A percentile compares a stretch with the other conserved stretches of the same genome.
Conservation (phyloP, 2,797 vertebrate species). For the Parotocinclus haroldoi region DNA sequence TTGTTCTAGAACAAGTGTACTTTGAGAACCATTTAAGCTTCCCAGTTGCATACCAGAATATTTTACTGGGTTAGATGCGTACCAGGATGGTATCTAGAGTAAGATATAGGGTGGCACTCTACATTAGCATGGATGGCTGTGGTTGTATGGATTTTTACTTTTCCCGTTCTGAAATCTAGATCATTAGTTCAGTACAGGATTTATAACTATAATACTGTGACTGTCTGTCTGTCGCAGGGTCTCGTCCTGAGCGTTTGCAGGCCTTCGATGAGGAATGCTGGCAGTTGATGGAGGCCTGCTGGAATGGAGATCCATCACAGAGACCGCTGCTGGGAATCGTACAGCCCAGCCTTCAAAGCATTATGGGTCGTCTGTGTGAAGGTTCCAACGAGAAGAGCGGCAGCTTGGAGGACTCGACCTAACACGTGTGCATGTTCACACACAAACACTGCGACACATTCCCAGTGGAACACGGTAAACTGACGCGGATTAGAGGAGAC, state of each 20-base stretch:
- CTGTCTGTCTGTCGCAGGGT: slow-evolving; percentile 63
- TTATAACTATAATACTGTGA: no score
- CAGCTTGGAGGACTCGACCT: slow-evolving; percentile 88
- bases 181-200: no score
- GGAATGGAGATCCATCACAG: slow-evolving; percentile 89
- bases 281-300: slow-evolving; percentile 98
- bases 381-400: slow-evolving; percentile 67
- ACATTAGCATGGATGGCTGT: no score
- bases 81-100: no score
- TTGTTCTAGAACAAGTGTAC: no score
- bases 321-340: slow-evolving; percentile 93
- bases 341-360: slow-evolving; percentile 89
- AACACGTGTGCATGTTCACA: slow-evolving; percentile 53
- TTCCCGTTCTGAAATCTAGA: no score
- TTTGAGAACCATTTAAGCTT: no score
- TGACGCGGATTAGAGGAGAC: background rate
- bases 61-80: no score
- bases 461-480: slow-evolving; percentile 3
- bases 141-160: no score
- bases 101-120: no score
- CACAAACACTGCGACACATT: slow-evolving; percentile 19
- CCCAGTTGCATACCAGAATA: no score
- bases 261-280: slow-evolving; percentile 94
- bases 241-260: slow-evolving; percentile 84
- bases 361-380: slow-evolving; percentile 87